A percentile compares a stretch with the other conserved stretches of the same genome.
Evolutionary conservation across 2,888 invertebrate species (phyloP).

Genomic region (Nemotelus nigrinus): DNA sequence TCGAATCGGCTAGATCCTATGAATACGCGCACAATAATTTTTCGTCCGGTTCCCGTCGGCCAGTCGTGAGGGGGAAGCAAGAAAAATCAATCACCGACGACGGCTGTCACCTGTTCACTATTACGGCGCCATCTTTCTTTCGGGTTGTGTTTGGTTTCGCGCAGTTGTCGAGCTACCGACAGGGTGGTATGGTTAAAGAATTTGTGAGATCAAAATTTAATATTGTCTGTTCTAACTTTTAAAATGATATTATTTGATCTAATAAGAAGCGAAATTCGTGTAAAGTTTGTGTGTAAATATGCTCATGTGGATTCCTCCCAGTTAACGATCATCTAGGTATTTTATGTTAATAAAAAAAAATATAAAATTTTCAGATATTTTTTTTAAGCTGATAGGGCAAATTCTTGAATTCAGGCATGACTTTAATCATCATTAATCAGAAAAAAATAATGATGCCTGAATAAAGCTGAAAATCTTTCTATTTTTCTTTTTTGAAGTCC

Average conservation of each 20-base stretch:
- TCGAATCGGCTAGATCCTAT: slow-evolving; percentile 3
- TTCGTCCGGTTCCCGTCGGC: slow-evolving; percentile 19
- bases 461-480: no score
- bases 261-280: no score
- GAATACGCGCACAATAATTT: slow-evolving; percentile 28
- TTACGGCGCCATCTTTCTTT: slow-evolving; percentile 46
- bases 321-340: no score
- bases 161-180: neutral
- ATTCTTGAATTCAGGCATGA: no score
- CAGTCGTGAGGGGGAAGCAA: slow-evolving; percentile 42
- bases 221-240: neutral
- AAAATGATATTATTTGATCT: neutral
- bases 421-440: no score
- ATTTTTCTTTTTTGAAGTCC: no score
- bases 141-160: slow-evolving; percentile 4
- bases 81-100: slow-evolving; percentile 51
- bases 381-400: no score
- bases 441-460: no score
- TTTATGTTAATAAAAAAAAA: no score
- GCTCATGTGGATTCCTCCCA: no score
- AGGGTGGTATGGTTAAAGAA: neutral
- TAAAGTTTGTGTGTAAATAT: no score
- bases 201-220: neutral
- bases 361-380: no score
- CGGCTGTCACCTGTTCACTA: slow-evolving; percentile 48